Base-by-base conservation (phyloP, 1,140 invertebrate species). In the Magallana angulata region DNA sequence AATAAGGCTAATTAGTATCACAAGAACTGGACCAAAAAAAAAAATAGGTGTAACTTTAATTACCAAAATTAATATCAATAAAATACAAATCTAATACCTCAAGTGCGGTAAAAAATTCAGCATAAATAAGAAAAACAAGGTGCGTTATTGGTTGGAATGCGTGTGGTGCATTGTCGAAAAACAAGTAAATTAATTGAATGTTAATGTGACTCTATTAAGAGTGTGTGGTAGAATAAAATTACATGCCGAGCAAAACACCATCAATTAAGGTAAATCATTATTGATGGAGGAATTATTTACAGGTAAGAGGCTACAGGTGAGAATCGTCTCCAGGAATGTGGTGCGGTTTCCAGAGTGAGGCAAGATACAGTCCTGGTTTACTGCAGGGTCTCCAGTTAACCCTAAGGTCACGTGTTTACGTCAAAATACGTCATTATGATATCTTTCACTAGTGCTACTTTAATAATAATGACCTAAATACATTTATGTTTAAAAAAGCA, bases 181-280 rank as follows among this genome's bases (percentile, higher is more conserved):
- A 76, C 68, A 76, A 30, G 0, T 76, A 30, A 76, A 76, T 76
- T 76, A 76, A 76, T 76, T 76, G 68, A 76, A 76, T 76, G 68
- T 76, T 76, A 76, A 18, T 30, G 68, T 76, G 24, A 30, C 68
- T 76, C 18, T 12, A 36, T 76, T 36, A 76, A 30, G 68, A 76
- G 14, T 76, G 30, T 76, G 18, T 36, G 68, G 68, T 30, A 30
- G 68, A 18, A 76, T 76, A 76, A 76, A 76, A 76, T 76, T 76
- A 76, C 68, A 76, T 76, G 68, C 68, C 12, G 11, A 36, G 12
- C 14, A 30, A 76, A 11, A 76, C 68, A 76, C 68, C 68, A 76
- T 76, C 68, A 76, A 76, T 76, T 76, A 76, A 76, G 68, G 18
- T 12, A 76, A 76, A 76, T 76, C 7, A 12, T 76, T 76, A 76